Conservation (phyloP, 2,113 vertebrate species). For the Pantherophis guttatus region DNA sequence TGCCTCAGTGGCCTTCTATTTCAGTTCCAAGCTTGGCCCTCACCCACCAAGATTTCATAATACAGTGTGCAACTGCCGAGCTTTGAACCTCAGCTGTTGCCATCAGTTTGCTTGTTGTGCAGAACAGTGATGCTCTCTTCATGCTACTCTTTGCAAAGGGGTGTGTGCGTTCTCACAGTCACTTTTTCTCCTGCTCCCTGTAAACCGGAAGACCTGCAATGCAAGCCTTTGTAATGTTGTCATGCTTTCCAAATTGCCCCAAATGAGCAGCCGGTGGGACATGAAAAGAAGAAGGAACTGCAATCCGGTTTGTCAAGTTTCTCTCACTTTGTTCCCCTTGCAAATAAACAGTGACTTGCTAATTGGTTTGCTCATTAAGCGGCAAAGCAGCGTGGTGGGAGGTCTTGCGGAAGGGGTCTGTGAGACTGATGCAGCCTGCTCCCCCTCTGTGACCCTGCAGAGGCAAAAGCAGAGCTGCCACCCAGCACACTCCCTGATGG, state of each 20-base stretch:
- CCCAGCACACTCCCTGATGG: rapidly evolving
- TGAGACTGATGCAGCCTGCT: neutral
- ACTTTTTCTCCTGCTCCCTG: neutral
- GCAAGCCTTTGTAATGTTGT: neutral
- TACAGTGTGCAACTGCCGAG: neutral
- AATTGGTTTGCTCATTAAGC: neutral
- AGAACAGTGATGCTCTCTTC: neutral
- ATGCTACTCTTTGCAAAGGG: neutral
- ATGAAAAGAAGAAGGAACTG: neutral
- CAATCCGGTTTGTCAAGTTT: neutral
- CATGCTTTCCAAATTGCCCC: neutral
- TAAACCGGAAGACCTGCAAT: neutral
- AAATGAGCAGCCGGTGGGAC: neutral
- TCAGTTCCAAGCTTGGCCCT: neutral
- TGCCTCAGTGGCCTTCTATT: neutral
- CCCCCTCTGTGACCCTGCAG: neutral
- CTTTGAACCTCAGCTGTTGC: neutral
- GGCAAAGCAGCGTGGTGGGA: rapidly evolving
- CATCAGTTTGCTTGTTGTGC: neutral
- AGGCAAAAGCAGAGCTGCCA: rapidly evolving
- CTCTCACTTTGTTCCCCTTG: neutral
- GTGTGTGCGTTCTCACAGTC: neutral
- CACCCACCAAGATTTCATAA: neutral
- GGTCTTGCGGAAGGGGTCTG: neutral
- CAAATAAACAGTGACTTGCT: neutral